Conservation (phyloP, 2,797 vertebrate genomes). For the Anguilla marmorata region DNA sequence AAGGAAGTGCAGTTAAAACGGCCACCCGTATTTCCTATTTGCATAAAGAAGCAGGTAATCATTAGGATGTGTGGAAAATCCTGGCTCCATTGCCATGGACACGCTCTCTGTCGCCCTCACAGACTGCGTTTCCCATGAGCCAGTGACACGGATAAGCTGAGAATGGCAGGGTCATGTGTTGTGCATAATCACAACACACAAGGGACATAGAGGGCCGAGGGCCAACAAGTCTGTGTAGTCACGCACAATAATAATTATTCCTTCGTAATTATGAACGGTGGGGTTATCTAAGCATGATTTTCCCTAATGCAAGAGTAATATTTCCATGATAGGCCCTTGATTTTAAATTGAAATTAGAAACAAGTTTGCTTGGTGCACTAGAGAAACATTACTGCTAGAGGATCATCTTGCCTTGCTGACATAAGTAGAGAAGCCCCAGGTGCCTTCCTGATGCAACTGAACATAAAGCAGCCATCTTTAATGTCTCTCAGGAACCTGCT, state of each 20-base stretch:
- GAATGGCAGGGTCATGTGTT: neutral
- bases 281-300: slow-evolving; percentile 18
- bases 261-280: neutral
- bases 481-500: neutral
- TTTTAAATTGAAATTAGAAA: neutral
- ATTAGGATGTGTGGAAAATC: neutral
- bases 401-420: neutral
- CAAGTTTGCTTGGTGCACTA: neutral
- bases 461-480: neutral
- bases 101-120: neutral
- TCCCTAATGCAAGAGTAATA: neutral
- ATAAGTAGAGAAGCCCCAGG: neutral
- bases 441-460: neutral
- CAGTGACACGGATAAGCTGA: neutral
- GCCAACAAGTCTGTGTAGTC: neutral
- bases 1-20: neutral
- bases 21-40: neutral
- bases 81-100: neutral
- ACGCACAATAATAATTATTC: neutral
- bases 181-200: neutral
- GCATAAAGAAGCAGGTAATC: neutral
- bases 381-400: neutral
- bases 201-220: neutral
- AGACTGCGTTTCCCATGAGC: neutral
- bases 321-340: slow-evolving; percentile 11